Evolutionary conservation across 2,797 vertebrate species (phyloP), one percentile per base, ranked within the genome.

Genomic region (Epinephelus awoara): DNA sequence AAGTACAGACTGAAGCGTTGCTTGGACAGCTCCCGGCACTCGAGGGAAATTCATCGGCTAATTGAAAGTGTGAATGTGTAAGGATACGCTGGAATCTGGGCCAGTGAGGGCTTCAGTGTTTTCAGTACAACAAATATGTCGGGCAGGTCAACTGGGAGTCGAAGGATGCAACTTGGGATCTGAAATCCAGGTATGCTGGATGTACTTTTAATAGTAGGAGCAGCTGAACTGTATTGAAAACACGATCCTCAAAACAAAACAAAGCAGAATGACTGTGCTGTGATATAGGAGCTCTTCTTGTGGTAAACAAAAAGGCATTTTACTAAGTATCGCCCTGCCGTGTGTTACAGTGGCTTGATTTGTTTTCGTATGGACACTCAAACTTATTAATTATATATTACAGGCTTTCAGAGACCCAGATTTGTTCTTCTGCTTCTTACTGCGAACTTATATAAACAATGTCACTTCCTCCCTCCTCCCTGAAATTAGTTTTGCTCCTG

Each of bases 81-180:
- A 51, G 70, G 49, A 81, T 42, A 18, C 27, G 11, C 47, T 50
- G 52, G 59, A 75, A 87, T 83, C 62, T 72, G 73, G 72, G 78
- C 50, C 82, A 79, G 55, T 44, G 1, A 62, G 64, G 44, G 34
- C 61, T 59, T 63, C 27, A 80, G 34, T n/a, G 38, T 55, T 82
- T 78, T 69, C 68, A 84, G 61, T 18, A 66, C 59, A 73, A 78
- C 64, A 69, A 67, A 67, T 40, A 85, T 38, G 44, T 51, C 61
- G 78, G 78, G 65, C 61, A 51, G 47, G 55, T 70, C 70, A 51
- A 18, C 55, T 75, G 65, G 66, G 59, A 88, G 38, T 52, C 6
- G 2, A 74, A 13, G 17, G 40, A 79, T 40, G 42, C 23, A 21
- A 18, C 5, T 15, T n/a, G 14, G 38, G 61, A 79, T 44, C 21